Conservation (phyloP, 92 coral and sea anemone genomes). For the Siderastrea siderea region DNA sequence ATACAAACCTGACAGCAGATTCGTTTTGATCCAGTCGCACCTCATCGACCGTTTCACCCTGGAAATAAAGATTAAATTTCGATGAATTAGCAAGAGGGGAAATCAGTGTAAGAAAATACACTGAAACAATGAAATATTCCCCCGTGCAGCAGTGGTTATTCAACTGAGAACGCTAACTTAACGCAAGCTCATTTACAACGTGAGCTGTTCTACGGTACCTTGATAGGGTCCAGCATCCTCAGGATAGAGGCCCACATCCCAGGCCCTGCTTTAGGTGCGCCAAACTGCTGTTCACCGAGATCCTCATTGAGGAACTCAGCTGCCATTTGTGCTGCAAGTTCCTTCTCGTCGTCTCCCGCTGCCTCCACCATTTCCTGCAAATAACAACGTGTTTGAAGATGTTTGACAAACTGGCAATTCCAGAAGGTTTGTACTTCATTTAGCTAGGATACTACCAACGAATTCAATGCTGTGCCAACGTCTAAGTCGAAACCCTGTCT, state of each 20-base stretch:
- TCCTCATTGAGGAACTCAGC: conserved; percentile 97
- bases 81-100: background rate
- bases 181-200: background rate
- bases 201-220: conserved; percentile 53
- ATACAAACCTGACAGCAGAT: conserved; percentile 91
- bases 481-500: no score
- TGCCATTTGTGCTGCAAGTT: conserved; percentile 95
- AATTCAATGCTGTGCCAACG: background rate
- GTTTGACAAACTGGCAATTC: background rate
- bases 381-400: background rate
- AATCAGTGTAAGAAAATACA: no score
- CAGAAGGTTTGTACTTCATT: background rate
- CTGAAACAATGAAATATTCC: no score
- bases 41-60: conserved; percentile 96
- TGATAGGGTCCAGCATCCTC: conserved; percentile 93
- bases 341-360: conserved; percentile 95
- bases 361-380: conserved; percentile 97
- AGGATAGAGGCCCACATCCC: conserved; percentile 98
- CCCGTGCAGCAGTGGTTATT: no score
- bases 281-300: conserved; percentile 96
- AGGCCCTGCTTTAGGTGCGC: conserved; percentile 93
- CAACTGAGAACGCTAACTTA: background rate
- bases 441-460: background rate
- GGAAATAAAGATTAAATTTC: background rate
- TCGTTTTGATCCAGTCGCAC: conserved; percentile 96